Conservation (phyloP, 2,888 invertebrate genomes). For the Drosophila mercatorum region DNA sequence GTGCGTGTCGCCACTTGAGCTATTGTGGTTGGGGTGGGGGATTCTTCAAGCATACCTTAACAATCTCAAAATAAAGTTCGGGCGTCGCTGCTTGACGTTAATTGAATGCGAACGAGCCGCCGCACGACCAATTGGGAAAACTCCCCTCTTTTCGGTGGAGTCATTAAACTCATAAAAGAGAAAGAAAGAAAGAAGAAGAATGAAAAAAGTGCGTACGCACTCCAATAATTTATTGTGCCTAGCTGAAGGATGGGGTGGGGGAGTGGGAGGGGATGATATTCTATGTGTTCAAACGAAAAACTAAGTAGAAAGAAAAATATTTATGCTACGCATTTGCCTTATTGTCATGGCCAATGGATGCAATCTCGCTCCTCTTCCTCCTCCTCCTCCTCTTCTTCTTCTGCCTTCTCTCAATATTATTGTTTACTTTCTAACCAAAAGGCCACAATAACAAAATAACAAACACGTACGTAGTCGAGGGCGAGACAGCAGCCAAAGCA, state of each 20-base stretch:
- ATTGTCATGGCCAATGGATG: slow-evolving; percentile 37
- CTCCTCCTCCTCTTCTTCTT: slow-evolving; percentile 44
- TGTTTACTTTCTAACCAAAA: slow-evolving; percentile 68
- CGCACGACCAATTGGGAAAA: slow-evolving; percentile 28
- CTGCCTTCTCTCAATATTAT: slow-evolving; percentile 44
- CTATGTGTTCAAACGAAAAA: slow-evolving; percentile 40
- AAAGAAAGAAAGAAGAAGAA: background rate
- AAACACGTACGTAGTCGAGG: slow-evolving; percentile 30
- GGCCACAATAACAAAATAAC: slow-evolving; percentile 47
- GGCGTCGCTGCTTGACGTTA: slow-evolving; percentile 57
- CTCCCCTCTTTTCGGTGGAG: slow-evolving; percentile 46
- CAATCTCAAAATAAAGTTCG: slow-evolving; percentile 30
- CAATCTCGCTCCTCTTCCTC: slow-evolving; percentile 43
- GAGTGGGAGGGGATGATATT: slow-evolving; percentile 13
- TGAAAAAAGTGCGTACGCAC: slow-evolving; percentile 60
- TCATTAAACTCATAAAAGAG: slow-evolving; percentile 77
- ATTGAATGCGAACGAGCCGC: slow-evolving; percentile 72
- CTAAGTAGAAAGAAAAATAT: slow-evolving; percentile 67
- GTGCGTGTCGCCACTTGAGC: background rate
- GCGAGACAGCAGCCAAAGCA: slow-evolving; percentile 12
- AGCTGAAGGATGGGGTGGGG: slow-evolving; percentile 19
- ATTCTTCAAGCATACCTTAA: slow-evolving; percentile 28
- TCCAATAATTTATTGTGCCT: slow-evolving; percentile 73
- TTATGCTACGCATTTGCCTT: slow-evolving; percentile 61
- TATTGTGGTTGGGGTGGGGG: background rate